Base-by-base conservation (phyloP, 2,113 vertebrate species). In the Toxotes chatareus region DNA sequence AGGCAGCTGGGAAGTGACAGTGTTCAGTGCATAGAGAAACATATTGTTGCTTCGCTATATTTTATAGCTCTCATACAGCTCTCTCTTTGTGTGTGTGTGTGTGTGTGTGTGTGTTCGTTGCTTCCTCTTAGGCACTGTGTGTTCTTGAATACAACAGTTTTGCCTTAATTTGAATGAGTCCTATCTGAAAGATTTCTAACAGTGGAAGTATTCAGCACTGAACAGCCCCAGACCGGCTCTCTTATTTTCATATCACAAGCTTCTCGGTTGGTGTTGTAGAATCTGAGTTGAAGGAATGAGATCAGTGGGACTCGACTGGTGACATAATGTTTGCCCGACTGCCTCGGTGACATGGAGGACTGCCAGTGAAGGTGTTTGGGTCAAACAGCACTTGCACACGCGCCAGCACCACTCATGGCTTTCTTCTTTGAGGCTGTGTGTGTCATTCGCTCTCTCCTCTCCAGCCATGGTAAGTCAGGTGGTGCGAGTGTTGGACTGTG, bases 381-480 rank as follows among this genome's bases (percentile, higher is more conserved):
- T 68, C 47, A 38, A 14, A 49, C 51, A 60, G 3, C 44, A 13
- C 11, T 16, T 4, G 38, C 67, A 19, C 19, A 10, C 23, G 36
- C 12, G 0, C 1, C n/a, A 1, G 19, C 59, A 17, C 44, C 44
- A 21, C 51, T 60, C 63, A 94, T 94, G 94, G 86, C 88, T 84
- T 93, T 93, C 56, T 94, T 94, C 73, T 94, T 94, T 32, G 90
- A 95, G 76, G 85, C 62, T 0, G 79, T 1, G 8, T 95, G 92
- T 68, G 5, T 79, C 68, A 55, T 95, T 4, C 90, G 90, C 31
- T 91, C 93, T 17, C 73, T 95, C 11, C 4, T 93, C 74, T 85
- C 83, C 56, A 70, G 44, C 2, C 4, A 79, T 1, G 86, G 93
- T 82, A 88, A 94, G 93, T 78, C 12, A 55, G 34, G 10, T 32